These are phyloP conservation scores for Drosophila aff. DNA, from an alignment of 1,140 invertebrate species.

Conservation along the genomic window DNA sequence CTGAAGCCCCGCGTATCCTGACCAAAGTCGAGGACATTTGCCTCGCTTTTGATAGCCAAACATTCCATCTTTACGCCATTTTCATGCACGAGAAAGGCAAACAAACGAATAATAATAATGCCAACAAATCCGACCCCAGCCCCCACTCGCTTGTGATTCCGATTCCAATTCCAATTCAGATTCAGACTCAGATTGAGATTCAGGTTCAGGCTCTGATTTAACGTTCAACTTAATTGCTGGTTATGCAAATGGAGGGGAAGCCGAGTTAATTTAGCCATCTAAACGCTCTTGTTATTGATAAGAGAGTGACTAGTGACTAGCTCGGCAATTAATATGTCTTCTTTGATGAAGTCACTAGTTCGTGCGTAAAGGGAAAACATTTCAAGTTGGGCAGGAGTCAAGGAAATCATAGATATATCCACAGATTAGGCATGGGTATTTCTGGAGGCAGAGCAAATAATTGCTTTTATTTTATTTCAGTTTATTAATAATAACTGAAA, in stretches of 20 bases:
- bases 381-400: not conserved
- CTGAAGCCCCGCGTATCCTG: conserved; percentile 1
- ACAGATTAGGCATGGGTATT: not conserved
- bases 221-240: conserved; percentile 48
- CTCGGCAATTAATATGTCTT: conserved; percentile 24
- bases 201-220: conserved; percentile 57
- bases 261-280: conserved; percentile 77
- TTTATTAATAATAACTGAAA: not conserved
- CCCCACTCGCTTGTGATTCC: too few species aligned
- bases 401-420: not conserved
- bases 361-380: not conserved
- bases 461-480: not conserved
- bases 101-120: conserved; percentile 36
- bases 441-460: not conserved
- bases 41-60: conserved; percentile 62
- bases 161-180: not conserved
- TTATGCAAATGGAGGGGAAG: conserved; percentile 41
- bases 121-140: conserved; percentile 10
- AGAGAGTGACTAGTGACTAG: conserved; percentile 32
- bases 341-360: conserved; percentile 9
- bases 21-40: conserved; percentile 41
- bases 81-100: conserved; percentile 37
- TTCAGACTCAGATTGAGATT: not conserved
- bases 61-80: conserved; percentile 66
- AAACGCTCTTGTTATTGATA: conserved; percentile 71